Conservation (phyloP, 2,888 invertebrate species). For the Rhagium mordax region DNA sequence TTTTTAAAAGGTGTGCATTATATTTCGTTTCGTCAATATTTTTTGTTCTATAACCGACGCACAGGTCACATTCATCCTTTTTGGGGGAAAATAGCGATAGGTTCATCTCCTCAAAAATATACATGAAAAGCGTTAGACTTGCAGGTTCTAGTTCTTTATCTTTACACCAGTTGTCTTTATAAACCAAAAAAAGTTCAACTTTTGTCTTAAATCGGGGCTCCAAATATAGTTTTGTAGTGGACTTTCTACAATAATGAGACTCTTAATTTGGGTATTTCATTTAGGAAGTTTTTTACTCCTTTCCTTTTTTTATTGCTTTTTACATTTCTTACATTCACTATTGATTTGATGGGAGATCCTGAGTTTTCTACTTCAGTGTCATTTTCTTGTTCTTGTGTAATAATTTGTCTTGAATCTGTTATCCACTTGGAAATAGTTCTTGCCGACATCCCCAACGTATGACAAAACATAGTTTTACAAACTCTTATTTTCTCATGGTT, state of each 20-base stretch:
- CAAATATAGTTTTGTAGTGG: not conserved
- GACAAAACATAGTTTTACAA: slow-evolving; percentile 35
- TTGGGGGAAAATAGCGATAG: not conserved
- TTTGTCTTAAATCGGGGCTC: slow-evolving; percentile 1
- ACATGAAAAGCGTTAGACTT: not conserved
- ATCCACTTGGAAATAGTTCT: slow-evolving; percentile 31
- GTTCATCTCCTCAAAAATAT: slow-evolving; percentile 24
- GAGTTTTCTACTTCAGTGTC: not conserved
- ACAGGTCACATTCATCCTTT: slow-evolving; percentile 31
- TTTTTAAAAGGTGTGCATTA: slow-evolving; percentile 8
- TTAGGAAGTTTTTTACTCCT: not conserved
- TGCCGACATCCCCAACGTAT: slow-evolving; percentile 21
- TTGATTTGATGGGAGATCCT: too few relatives aligned
- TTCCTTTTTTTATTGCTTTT: not conserved
- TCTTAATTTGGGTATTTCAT: not conserved
- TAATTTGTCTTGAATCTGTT: not conserved
- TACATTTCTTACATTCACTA: too few relatives aligned
- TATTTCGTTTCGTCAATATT: slow-evolving; percentile 25
- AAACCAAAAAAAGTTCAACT: not conserved
- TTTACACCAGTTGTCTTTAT: slow-evolving; percentile 1
- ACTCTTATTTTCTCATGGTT: slow-evolving; percentile 25
- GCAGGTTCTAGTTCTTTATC: not conserved
- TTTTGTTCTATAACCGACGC: slow-evolving; percentile 29
- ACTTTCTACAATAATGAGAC: slow-evolving; percentile 15
- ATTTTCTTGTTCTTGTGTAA: not conserved